Conservation (phyloP, 2,797 vertebrate genomes). For the Megaceryle alcyon region DNA sequence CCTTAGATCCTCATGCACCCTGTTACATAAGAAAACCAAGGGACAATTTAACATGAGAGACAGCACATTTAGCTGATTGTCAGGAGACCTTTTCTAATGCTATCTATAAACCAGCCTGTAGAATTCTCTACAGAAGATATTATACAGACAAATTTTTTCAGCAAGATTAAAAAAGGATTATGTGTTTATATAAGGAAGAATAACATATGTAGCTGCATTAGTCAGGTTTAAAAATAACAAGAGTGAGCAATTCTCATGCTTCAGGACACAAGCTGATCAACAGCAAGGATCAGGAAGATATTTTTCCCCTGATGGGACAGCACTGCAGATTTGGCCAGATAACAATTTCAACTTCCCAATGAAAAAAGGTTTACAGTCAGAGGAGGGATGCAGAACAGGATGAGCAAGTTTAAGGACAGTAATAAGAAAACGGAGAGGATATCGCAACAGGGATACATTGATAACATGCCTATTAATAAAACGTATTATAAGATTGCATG, state of each 20-base stretch:
- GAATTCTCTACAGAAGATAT: slow-evolving; percentile 51
- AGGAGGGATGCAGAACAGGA: background rate
- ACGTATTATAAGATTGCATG: background rate
- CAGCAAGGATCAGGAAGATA: slow-evolving; percentile 63
- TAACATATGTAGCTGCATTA: slow-evolving; percentile 70
- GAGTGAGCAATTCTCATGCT: slow-evolving; percentile 57
- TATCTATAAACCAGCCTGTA: slow-evolving; percentile 10
- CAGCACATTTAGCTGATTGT: slow-evolving; percentile 4
- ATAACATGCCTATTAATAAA: background rate
- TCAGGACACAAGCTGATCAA: slow-evolving; percentile 58
- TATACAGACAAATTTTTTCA: slow-evolving; percentile 21
- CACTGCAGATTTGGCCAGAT: slow-evolving; percentile 51
- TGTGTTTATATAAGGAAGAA: slow-evolving; percentile 64
- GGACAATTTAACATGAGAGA: slow-evolving; percentile 8
- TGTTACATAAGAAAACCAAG: slow-evolving; percentile 40
- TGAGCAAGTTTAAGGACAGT: background rate
- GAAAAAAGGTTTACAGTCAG: slow-evolving; percentile 16
- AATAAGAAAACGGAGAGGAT: background rate
- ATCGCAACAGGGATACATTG: background rate
- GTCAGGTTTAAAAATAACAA: slow-evolving; percentile 69
- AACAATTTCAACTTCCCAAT: slow-evolving; percentile 34
- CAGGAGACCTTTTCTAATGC: slow-evolving; percentile 29
- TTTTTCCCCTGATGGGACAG: slow-evolving; percentile 62
- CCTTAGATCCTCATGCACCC: background rate
- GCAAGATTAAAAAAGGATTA: slow-evolving; percentile 66